A percentile compares a stretch with the other conserved stretches of the same genome.
Conservation (phyloP, 2,888 invertebrate species). For the Rosalia funebris region DNA sequence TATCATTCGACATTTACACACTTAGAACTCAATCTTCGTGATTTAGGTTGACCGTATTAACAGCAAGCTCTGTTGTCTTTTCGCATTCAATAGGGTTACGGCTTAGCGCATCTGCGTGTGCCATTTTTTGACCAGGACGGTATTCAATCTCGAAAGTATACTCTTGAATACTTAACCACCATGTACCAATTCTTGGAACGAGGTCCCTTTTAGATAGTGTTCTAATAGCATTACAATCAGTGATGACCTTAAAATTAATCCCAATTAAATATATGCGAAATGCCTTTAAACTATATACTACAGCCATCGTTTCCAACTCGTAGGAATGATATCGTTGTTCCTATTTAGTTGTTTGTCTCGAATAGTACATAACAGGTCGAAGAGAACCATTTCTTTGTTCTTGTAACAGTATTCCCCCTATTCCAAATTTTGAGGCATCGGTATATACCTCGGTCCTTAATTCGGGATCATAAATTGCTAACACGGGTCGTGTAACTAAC, state of each 20-base stretch:
- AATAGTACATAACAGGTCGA: background rate
- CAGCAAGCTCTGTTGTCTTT: constrained; percentile 43
- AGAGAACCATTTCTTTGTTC: background rate
- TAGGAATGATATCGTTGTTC: background rate
- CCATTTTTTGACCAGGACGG: constrained; percentile 36
- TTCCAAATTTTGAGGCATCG: background rate
- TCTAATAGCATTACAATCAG: background rate
- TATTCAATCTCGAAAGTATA: constrained; percentile 48
- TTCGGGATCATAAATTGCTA: background rate
- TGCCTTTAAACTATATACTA: background rate
- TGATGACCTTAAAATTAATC: background rate
- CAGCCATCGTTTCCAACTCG: background rate
- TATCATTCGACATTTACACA: constrained; percentile 31
- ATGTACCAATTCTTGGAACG: constrained; percentile 48
- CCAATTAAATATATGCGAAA: background rate
- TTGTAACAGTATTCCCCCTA: background rate
- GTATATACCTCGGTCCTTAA: background rate
- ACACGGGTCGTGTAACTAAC: background rate
- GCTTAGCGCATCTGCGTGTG: background rate
- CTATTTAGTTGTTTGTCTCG: background rate
- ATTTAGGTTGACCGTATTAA: constrained; percentile 19
- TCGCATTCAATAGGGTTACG: background rate
- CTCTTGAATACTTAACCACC: constrained; percentile 50
- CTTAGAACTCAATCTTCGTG: constrained; percentile 34
- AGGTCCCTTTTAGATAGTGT: background rate